Percentiles rank a stretch among this genome's conserved stretches.
Conservation (phyloP, 2,113 vertebrate species). For the Phaethornis superciliosus region DNA sequence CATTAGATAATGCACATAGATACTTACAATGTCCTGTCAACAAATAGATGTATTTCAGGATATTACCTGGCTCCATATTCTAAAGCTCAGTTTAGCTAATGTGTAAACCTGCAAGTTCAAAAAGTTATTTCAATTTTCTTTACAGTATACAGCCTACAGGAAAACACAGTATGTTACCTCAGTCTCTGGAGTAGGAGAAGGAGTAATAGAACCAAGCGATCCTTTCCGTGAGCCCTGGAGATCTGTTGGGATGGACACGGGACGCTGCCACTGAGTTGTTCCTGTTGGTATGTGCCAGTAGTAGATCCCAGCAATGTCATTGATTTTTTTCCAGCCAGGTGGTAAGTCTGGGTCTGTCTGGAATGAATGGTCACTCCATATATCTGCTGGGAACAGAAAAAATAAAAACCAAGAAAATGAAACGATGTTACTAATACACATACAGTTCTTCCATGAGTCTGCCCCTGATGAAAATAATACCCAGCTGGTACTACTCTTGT, state of each 20-base stretch:
- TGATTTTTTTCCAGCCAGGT: slow-evolving; percentile 93
- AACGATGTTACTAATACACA: not conserved
- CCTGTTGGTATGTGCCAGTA: slow-evolving; percentile 96
- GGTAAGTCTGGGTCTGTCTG: slow-evolving; percentile 94
- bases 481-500: not conserved
- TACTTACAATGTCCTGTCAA: not conserved
- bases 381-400: slow-evolving; percentile 78
- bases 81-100: slow-evolving; percentile 20
- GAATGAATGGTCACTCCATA: slow-evolving; percentile 91
- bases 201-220: slow-evolving; percentile 87
- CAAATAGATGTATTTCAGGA: not conserved
- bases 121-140: slow-evolving; percentile 1
- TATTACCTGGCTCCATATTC: not conserved
- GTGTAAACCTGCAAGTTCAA: slow-evolving; percentile 12
- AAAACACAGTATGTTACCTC: slow-evolving; percentile 80
- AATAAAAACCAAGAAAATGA: not conserved
- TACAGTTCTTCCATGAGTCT: not conserved
- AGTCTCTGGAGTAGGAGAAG: slow-evolving; percentile 91
- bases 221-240: slow-evolving; percentile 82
- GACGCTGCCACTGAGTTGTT: slow-evolving; percentile 91
- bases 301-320: slow-evolving; percentile 88
- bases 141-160: not conserved
- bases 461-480: not conserved
- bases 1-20: not conserved
- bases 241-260: slow-evolving; percentile 77